phyloP scores from a whole-genome alignment of 2,888 invertebrate genomes.

The Callosobruchus maculatus region DNA sequence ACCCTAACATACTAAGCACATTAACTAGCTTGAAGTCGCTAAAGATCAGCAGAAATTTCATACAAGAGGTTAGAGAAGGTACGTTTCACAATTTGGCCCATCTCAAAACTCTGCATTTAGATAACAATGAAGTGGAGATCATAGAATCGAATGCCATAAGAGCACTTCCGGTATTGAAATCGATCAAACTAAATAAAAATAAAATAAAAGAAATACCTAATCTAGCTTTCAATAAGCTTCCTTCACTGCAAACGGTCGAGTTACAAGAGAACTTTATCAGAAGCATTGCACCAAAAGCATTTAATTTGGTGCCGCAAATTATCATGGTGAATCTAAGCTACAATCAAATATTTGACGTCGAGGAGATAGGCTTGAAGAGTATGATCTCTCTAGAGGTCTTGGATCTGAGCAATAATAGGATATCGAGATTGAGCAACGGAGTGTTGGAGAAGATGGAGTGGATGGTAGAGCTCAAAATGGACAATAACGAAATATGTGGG shows the following conservation, averaged over 20 bases:
- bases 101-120: slow-evolving; percentile 71
- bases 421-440: slow-evolving; percentile 62
- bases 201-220: slow-evolving; percentile 72
- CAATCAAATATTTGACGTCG: slow-evolving; percentile 72
- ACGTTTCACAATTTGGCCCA: slow-evolving; percentile 69
- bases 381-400: slow-evolving; percentile 78
- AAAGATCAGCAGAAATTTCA: slow-evolving; percentile 70
- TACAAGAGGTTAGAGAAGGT: slow-evolving; percentile 65
- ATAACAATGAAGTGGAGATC: slow-evolving; percentile 74
- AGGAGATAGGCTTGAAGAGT: slow-evolving; percentile 69
- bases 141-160: slow-evolving; percentile 71
- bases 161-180: slow-evolving; percentile 64
- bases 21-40: slow-evolving; percentile 68
- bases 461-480: slow-evolving; percentile 81
- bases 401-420: slow-evolving; percentile 77
- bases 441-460: slow-evolving; percentile 76
- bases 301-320: slow-evolving; percentile 73
- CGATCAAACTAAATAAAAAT: slow-evolving; percentile 61
- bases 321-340: slow-evolving; percentile 80
- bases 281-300: slow-evolving; percentile 69
- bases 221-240: slow-evolving; percentile 72
- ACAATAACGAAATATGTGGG: slow-evolving; percentile 78
- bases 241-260: slow-evolving; percentile 69
- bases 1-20: slow-evolving; percentile 66
- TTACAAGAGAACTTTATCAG: slow-evolving; percentile 76